Conservation (phyloP, 2,113 vertebrate species). For the Girardinichthys multiradiatus region DNA sequence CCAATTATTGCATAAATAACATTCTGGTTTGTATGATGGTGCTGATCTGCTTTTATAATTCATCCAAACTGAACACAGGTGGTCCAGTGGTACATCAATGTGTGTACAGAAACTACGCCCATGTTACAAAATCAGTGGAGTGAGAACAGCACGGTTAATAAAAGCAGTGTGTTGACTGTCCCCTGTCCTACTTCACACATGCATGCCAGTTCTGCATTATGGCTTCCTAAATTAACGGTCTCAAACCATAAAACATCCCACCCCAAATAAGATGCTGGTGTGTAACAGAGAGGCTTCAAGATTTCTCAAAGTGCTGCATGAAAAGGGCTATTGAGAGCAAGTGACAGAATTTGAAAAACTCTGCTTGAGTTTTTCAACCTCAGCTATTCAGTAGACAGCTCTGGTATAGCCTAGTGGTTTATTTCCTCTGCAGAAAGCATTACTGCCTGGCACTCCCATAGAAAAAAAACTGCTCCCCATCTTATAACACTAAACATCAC, state of each 20-base stretch:
- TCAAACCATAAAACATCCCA: neutral
- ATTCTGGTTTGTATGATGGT: neutral
- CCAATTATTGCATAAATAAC: too few species aligned
- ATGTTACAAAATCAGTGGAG: neutral
- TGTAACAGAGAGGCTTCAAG: neutral
- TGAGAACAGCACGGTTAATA: too few species aligned
- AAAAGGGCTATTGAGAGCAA: neutral
- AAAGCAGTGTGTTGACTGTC: neutral
- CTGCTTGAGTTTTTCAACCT: neutral
- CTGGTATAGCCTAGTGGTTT: neutral
- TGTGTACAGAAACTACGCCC: neutral
- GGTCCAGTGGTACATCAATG: neutral
- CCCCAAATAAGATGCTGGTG: neutral
- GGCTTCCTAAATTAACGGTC: neutral
- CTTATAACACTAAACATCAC: constrained; percentile 26
- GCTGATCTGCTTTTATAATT: neutral
- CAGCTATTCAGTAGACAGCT: constrained; percentile 1
- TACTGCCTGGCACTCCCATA: constrained; percentile 22
- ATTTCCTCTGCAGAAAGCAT: constrained; percentile 7
- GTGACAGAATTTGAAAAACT: neutral
- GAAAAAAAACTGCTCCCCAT: constrained; percentile 20
- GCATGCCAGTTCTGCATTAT: neutral
- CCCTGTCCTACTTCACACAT: neutral
- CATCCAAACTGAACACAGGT: neutral
- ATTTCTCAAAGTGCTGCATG: neutral